Base-by-base conservation (phyloP, 2,888 invertebrate species). In the Drosophila anomalata region DNA sequence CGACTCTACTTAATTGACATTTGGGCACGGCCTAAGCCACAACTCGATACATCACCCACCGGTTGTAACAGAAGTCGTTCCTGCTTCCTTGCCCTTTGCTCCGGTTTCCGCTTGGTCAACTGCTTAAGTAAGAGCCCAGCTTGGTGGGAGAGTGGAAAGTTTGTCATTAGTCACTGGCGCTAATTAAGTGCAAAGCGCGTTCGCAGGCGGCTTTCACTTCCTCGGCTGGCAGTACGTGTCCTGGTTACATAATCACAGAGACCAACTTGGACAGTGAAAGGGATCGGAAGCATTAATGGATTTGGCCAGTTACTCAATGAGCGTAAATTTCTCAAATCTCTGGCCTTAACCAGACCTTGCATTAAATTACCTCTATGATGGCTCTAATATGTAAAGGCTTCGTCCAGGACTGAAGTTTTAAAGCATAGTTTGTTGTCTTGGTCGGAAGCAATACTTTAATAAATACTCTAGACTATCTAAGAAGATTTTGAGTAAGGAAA, bases 131-230 rank as follows among this genome's bases (percentile, higher is more conserved):
- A 70, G 36, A 50, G 42, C 46, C 54, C 17, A 54, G 50, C 41
- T 47, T 36, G 14, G n/a, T 42, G 8, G 42, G 44, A 59, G 48
- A 78, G 72, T 74, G 61, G 63, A 74, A 86, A 83, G 75, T 69
- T 75, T 63, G 76, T 75, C 87, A 83, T 83, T 86, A 79, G 74
- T 83, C 83, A 79, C 74, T 77, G 71, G 78, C 67, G 70, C 74
- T 82, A 86, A 82, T 82, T 86, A 86, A 79, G 84, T 80, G 87
- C 63, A 77, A 83, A 77, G 70, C 86, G 54, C 65, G 56, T 57
- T 57, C 62, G 52, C 47, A 62, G 48, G 66, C 39, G 53, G 41
- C 68, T 59, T 67, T 61, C 56, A 60, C 58, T 63, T 65, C 70
- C 36, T 31, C 33, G 22, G 31, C 52, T 54, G 54, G 53, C 48